Percentiles rank a stretch among this genome's conserved stretches.
phyloP scores from a whole-genome alignment of 1,140 invertebrate genomes.

The Cyphomyrmex costatus region DNA sequence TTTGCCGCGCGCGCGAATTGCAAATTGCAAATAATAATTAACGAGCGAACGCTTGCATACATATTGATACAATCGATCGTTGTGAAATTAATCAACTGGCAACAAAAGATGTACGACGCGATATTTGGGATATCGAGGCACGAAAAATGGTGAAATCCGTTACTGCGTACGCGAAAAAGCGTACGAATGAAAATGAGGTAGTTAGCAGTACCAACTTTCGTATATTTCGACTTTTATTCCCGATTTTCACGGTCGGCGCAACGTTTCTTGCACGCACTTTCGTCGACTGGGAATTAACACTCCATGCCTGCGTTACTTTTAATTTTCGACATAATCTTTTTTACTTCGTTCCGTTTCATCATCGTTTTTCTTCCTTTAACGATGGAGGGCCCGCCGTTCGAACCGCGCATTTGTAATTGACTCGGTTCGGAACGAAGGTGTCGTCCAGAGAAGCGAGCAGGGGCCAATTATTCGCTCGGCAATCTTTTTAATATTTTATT shows the following conservation, averaged over 20 bases:
- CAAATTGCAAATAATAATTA: constrained; percentile 55
- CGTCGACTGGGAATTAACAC: constrained; percentile 23
- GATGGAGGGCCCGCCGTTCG: background rate
- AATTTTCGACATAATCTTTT: constrained; percentile 58
- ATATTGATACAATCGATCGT: constrained; percentile 56
- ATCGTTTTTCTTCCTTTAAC: constrained; percentile 40
- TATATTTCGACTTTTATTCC: constrained; percentile 29
- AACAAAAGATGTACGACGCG: constrained; percentile 14
- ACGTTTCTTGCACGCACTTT: constrained; percentile 33
- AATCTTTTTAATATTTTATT: constrained; percentile 69
- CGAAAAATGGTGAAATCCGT: constrained; percentile 25
- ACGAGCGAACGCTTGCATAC: constrained; percentile 8
- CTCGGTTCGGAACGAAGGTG: constrained; percentile 21
- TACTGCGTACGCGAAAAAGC: constrained; percentile 4
- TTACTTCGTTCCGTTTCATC: background rate
- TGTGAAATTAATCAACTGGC: constrained; percentile 34
- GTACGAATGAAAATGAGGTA: constrained; percentile 27
- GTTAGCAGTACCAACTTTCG: constrained; percentile 27
- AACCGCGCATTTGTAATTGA: constrained; percentile 60
- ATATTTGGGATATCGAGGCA: background rate
- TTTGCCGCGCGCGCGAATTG: constrained; percentile 38
- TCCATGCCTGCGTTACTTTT: constrained; percentile 44
- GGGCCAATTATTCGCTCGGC: constrained; percentile 65
- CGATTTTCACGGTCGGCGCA: constrained; percentile 39
- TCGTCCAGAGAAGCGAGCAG: constrained; percentile 16